Evolutionary conservation across 2,113 vertebrate species (phyloP).

Genomic region (Phycodurus eques): DNA sequence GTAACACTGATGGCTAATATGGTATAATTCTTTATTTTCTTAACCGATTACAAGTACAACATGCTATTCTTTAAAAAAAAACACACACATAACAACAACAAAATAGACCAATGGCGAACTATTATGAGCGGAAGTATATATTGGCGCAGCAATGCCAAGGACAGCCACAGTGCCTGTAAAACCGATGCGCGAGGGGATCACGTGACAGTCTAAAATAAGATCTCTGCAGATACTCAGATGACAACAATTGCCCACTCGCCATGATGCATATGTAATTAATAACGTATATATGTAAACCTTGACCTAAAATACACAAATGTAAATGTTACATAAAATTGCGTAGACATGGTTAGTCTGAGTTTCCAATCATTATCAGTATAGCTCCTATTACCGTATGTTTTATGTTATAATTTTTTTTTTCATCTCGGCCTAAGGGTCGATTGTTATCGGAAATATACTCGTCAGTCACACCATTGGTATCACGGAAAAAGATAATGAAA

Average conservation of each 20-base stretch:
- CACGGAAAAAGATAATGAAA: too few relatives aligned
- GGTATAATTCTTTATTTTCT: not conserved
- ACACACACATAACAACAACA: not conserved
- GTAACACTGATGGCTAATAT: not conserved
- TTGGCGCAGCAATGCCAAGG: slow-evolving; percentile 33
- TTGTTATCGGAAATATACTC: too few relatives aligned
- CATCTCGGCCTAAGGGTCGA: too few relatives aligned
- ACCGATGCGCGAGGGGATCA: not conserved
- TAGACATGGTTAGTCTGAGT: not conserved
- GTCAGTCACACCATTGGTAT: too few relatives aligned
- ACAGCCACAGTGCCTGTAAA: slow-evolving; percentile 8
- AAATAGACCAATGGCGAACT: not conserved
- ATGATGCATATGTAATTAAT: not conserved
- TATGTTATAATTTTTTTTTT: too few relatives aligned
- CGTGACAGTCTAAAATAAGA: slow-evolving; percentile 3
- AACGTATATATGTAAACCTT: not conserved
- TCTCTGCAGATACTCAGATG: not conserved
- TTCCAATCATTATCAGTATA: too few relatives aligned
- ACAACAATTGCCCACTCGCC: not conserved
- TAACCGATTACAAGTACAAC: not conserved
- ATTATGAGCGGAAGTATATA: slow-evolving; percentile 51
- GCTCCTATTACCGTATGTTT: too few relatives aligned
- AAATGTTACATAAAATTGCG: not conserved
- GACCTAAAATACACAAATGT: not conserved
- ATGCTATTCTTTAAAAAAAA: too few relatives aligned